Conservation (phyloP, 2,888 invertebrate species). For the Thera britannica region DNA sequence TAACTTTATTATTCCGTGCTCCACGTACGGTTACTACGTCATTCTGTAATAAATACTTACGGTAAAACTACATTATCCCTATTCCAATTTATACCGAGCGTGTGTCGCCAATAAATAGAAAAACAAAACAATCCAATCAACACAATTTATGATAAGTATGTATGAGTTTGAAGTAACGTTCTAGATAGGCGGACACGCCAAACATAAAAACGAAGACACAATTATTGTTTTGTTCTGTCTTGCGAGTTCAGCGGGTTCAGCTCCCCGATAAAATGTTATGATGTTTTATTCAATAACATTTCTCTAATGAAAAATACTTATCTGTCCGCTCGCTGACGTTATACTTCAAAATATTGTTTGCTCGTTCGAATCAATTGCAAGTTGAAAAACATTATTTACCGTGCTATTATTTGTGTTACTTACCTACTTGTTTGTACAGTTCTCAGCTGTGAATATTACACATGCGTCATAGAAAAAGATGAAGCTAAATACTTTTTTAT, state of each 20-base stretch:
- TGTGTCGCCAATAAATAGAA: constrained; percentile 25
- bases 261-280: constrained; percentile 39
- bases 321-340: constrained; percentile 23
- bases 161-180: constrained; percentile 22
- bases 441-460: background rate
- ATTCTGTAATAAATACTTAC: constrained; percentile 21
- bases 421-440: background rate
- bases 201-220: constrained; percentile 34
- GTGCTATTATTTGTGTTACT: constrained; percentile 15
- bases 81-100: constrained; percentile 17
- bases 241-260: constrained; percentile 32
- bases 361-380: constrained; percentile 16
- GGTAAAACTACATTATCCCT: background rate
- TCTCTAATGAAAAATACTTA: constrained; percentile 37
- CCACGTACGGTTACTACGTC: constrained; percentile 15
- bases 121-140: constrained; percentile 34
- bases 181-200: constrained; percentile 27
- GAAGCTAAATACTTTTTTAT: too few relatives aligned
- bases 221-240: constrained; percentile 38
- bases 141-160: constrained; percentile 31
- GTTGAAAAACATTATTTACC: constrained; percentile 17
- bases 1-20: constrained; percentile 22
- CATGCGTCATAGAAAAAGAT: too few relatives aligned
- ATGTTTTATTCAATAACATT: constrained; percentile 42
- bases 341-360: constrained; percentile 24